phyloP scores from a whole-genome alignment of 2,888 invertebrate species.

The Acholoe squamosa region DNA sequence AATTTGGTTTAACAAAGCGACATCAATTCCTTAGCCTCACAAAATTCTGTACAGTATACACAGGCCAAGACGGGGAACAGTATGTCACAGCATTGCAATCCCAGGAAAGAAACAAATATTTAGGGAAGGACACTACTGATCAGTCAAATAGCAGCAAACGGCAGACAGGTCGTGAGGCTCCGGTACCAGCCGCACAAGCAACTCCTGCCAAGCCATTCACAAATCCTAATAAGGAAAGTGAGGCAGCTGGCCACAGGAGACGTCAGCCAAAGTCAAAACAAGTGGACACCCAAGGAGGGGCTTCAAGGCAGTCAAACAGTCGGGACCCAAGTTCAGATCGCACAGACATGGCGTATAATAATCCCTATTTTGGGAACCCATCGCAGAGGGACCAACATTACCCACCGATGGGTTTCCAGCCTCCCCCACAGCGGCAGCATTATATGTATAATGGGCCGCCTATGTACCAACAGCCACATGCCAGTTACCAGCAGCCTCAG shows the following conservation, averaged over 20 bases:
- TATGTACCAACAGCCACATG: background rate
- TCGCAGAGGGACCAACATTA: background rate
- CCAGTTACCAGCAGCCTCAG: background rate
- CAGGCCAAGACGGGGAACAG: background rate
- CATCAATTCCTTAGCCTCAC: background rate
- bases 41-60: background rate
- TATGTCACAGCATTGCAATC: background rate
- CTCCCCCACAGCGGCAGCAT: constrained; percentile 57
- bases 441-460: background rate
- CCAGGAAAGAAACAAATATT: background rate
- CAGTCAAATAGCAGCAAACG: background rate
- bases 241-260: too few relatives aligned
- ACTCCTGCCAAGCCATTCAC: too few relatives aligned
- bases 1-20: background rate
- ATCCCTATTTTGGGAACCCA: background rate
- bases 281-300: background rate
- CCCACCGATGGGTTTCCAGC: background rate
- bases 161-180: too few relatives aligned
- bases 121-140: background rate
- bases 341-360: background rate
- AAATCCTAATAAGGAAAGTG: too few relatives aligned
- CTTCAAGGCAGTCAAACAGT: background rate
- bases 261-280: background rate
- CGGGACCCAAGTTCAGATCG: background rate
- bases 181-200: too few relatives aligned